Base-by-base conservation (phyloP, 2,113 vertebrate species). In the Microcebus jonahi region DNA sequence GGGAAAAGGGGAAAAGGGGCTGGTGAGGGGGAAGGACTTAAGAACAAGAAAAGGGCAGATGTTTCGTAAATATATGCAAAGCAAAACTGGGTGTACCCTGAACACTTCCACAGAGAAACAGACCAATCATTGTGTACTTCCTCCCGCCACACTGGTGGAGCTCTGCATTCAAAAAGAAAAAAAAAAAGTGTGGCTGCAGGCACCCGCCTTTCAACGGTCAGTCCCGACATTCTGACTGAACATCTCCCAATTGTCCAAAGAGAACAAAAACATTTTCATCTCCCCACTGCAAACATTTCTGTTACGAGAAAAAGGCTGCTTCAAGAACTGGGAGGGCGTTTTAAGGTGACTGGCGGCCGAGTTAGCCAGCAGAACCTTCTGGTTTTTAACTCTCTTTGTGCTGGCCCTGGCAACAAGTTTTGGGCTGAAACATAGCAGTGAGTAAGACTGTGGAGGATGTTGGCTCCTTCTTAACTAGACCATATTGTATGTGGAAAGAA, bases 51-150 rank as follows among this genome's bases (percentile, higher is more conserved):
- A 97, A 97, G 97, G 96, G 96, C 97, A 97, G 94, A 98, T 97
- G 94, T 97, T 95, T 86, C 42, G 88, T 89, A 97, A 97, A 96
- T 95, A 97, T 97, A 98, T 97, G 96, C 97, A 98, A 97, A 97
- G 70, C 84, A 97, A 97, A 97, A 97, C 94, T 97, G 96, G 93
- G 96, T 92, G 97, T 93, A 92, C 94, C 87, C 96, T 65, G 90
- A 93, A 76, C 94, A 93, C 79, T 97, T 96, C 63, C 76, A 86
- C 45, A 59, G 90, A 95, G 87, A 90, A 94, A 94, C 61, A 80
- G 65, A 55, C 96, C 97, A 97, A 97, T 68, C 94, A 71, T 42
- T 82, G 10, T 14, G 71, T n/a, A 81, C 70, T 50, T 81, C 75
- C 71, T 88, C 67, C 42, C 14, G 73, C 96, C 85, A 86, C 85